A percentile compares a stretch with the other conserved stretches of the same genome.
Conservation (phyloP, 2,797 vertebrate species). For the Gallirallus australis region DNA sequence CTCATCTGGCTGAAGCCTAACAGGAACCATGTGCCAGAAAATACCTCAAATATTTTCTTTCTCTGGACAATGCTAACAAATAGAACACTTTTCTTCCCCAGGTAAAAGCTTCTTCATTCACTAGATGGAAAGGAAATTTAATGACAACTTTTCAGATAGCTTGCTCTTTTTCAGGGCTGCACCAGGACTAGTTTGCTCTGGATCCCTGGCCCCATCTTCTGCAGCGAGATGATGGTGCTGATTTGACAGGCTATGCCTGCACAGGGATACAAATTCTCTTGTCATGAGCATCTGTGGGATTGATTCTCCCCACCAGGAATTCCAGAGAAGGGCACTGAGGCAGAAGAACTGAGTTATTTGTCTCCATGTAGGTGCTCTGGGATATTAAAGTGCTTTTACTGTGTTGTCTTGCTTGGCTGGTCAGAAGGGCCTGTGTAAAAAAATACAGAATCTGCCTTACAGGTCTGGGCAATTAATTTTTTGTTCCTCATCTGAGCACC, state of each 20-base stretch:
- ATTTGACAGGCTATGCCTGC: neutral
- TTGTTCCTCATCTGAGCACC: neutral
- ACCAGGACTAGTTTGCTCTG: neutral
- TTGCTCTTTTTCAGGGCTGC: neutral
- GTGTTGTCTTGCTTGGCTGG: neutral
- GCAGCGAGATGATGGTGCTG: neutral
- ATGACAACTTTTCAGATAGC: neutral
- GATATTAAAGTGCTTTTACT: neutral
- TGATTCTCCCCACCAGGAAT: neutral
- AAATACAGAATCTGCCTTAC: neutral
- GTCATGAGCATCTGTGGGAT: neutral
- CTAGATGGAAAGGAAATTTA: neutral
- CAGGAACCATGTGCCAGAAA: neutral
- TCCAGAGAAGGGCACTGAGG: neutral
- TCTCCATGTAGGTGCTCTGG: neutral
- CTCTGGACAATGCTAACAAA: neutral
- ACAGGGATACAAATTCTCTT: neutral
- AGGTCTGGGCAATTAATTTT: neutral
- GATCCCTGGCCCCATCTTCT: neutral
- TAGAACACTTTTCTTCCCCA: neutral
- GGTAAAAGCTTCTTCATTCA: neutral
- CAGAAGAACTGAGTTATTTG: neutral
- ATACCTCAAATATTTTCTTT: neutral
- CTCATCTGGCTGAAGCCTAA: conserved; percentile 3
- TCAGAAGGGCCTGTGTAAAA: neutral